Conservation (phyloP, 2,113 vertebrate species). For the Zeus faber region DNA sequence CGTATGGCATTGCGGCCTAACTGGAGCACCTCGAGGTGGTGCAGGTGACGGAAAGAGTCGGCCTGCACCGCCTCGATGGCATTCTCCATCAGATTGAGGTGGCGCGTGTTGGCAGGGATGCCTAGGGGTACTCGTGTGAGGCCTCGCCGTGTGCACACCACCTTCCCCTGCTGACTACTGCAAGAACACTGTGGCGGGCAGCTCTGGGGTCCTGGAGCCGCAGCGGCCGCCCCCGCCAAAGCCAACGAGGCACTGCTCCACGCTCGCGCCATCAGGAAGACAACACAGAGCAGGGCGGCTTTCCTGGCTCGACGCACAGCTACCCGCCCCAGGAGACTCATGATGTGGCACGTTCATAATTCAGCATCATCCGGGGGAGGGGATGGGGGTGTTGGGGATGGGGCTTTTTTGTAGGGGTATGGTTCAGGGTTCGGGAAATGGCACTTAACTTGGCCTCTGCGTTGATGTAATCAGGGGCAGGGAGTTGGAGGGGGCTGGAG, state of each 20-base stretch:
- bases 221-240: slow-evolving; percentile 76
- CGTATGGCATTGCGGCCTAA: slow-evolving; percentile 94
- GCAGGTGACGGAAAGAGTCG: slow-evolving; percentile 95
- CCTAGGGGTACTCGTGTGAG: slow-evolving; percentile 89
- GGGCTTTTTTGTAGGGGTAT: slow-evolving; percentile 20
- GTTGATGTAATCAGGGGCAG: slow-evolving; percentile 38
- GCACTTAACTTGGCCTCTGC: slow-evolving; percentile 34
- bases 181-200: slow-evolving; percentile 96
- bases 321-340: slow-evolving; percentile 98
- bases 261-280: slow-evolving; percentile 88
- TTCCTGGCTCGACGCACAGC: slow-evolving; percentile 95
- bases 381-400: slow-evolving; percentile 26
- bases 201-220: slow-evolving; percentile 85
- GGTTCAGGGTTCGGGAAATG: slow-evolving; percentile 33
- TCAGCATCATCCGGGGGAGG: slow-evolving; percentile 92
- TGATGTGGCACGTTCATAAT: slow-evolving; percentile 99
- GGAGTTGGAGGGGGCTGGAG: slow-evolving; percentile 32
- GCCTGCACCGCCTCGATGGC: slow-evolving; percentile 95
- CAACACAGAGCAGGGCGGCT: slow-evolving; percentile 87
- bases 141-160: slow-evolving; percentile 94
- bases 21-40: slow-evolving; percentile 97
- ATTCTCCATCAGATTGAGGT: slow-evolving; percentile 99
- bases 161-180: slow-evolving; percentile 97
- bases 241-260: slow-evolving; percentile 80
- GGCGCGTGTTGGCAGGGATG: slow-evolving; percentile 92